These are phyloP conservation scores for Myocastor coypus DNA, from an alignment of 2,113 vertebrate species.

Conservation along the genomic window DNA sequence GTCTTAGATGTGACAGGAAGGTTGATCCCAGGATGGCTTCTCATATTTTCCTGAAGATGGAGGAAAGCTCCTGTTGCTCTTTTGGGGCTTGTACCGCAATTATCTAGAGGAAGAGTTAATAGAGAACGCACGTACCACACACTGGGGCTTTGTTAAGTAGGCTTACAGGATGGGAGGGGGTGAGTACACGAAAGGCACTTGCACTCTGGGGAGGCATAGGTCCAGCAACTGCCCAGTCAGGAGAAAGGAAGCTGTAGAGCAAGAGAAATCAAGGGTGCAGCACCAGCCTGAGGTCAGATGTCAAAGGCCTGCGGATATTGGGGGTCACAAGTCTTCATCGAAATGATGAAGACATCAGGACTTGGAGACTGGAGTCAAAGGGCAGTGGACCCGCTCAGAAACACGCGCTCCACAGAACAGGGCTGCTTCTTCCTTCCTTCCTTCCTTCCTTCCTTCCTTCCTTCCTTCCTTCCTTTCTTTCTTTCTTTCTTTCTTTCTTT, in stretches of 20 bases:
- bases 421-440: not conserved
- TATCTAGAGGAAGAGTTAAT: not conserved
- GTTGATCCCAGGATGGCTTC: not conserved
- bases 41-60: not conserved
- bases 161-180: not conserved
- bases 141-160: not conserved
- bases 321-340: not conserved
- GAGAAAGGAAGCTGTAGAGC: not conserved
- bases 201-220: not conserved
- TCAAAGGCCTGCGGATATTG: not conserved
- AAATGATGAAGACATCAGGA: not conserved
- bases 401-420: not conserved
- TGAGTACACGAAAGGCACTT: not conserved
- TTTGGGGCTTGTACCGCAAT: not conserved
- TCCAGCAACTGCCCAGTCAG: not conserved
- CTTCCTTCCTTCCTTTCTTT: too few species aligned
- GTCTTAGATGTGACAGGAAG: accelerated
- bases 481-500: too few species aligned
- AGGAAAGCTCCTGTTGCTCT: not conserved
- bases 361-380: not conserved
- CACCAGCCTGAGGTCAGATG: not conserved
- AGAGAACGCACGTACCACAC: not conserved
- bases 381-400: not conserved
- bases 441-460: too few species aligned
- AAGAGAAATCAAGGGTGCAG: not conserved